Evolutionary conservation across 2,797 vertebrate species (phyloP).

Genomic region (Remorina albescens): DNA sequence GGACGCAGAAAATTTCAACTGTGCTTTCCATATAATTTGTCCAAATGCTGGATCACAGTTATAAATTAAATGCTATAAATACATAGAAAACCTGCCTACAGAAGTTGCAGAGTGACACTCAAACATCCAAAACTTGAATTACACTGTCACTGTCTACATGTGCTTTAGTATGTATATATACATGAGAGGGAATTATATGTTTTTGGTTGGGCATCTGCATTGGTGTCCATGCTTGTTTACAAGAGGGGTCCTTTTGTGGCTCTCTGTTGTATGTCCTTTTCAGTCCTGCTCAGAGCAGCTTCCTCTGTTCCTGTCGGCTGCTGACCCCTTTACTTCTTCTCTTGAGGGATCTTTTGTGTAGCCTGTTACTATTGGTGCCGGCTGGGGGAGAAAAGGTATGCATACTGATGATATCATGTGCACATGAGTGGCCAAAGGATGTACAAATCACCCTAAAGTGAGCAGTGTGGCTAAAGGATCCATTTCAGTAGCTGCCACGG

Average conservation of each 20-base stretch:
- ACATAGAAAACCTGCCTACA: constrained; percentile 47
- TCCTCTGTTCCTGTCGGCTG: constrained; percentile 81
- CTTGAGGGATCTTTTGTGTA: constrained; percentile 89
- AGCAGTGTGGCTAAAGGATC: constrained; percentile 12
- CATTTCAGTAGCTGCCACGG: background rate
- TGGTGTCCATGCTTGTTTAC: constrained; percentile 86
- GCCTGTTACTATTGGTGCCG: constrained; percentile 84
- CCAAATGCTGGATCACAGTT: constrained; percentile 46
- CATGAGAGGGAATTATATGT: constrained; percentile 84
- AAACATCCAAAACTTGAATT: constrained; percentile 70
- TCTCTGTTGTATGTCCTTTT: constrained; percentile 74
- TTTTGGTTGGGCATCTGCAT: constrained; percentile 87
- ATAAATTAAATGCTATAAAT: constrained; percentile 67
- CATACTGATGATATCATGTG: constrained; percentile 66
- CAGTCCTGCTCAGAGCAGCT: constrained; percentile 85
- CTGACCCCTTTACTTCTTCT: constrained; percentile 81
- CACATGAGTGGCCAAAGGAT: constrained; percentile 32
- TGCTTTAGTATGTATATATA: constrained; percentile 86
- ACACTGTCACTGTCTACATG: constrained; percentile 79
- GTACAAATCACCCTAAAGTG: constrained; percentile 14
- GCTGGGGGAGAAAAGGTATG: constrained; percentile 77
- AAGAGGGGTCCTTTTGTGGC: constrained; percentile 82
- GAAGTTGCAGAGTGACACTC: constrained; percentile 84
- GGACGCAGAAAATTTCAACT: constrained; percentile 31
- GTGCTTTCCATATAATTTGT: constrained; percentile 29